Percentiles rank a stretch among this genome's conserved stretches.
These are phyloP conservation scores for Temnothorax longispinosus DNA, from an alignment of 1,140 invertebrate species.

Conservation along the genomic window DNA sequence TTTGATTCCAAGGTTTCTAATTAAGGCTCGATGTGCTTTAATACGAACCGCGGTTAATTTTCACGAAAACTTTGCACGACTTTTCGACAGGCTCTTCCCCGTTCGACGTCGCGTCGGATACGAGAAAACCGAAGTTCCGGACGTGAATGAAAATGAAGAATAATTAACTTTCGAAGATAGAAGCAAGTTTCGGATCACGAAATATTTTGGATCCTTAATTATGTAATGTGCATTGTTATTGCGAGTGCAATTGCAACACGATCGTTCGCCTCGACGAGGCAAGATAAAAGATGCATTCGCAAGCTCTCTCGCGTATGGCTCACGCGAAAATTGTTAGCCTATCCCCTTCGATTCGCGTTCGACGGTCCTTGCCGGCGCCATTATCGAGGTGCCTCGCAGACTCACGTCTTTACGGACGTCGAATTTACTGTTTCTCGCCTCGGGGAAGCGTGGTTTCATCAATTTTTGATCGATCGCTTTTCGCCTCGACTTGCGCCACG, in stretches of 20 bases:
- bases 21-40: slow-evolving; percentile 46
- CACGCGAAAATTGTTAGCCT: slow-evolving; percentile 49
- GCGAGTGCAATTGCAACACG: background rate
- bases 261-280: background rate
- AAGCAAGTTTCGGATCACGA: background rate
- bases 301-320: slow-evolving; percentile 35
- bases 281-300: slow-evolving; percentile 13
- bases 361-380: slow-evolving; percentile 32
- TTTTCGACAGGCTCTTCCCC: slow-evolving; percentile 21
- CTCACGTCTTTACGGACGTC: slow-evolving; percentile 61
- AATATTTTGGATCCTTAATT: background rate
- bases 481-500: slow-evolving; percentile 37
- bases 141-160: slow-evolving; percentile 47
- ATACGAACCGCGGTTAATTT: slow-evolving; percentile 50
- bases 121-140: slow-evolving; percentile 28
- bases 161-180: slow-evolving; percentile 36
- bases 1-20: slow-evolving; percentile 59
- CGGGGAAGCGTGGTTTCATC: slow-evolving; percentile 65
- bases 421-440: slow-evolving; percentile 65
- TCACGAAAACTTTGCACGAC: slow-evolving; percentile 37
- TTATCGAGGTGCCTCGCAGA: slow-evolving; percentile 52
- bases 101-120: background rate
- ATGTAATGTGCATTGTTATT: background rate
- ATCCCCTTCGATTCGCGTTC: slow-evolving; percentile 51
- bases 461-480: slow-evolving; percentile 67